Conservation (phyloP, 2,888 invertebrate species). For the Nycteola revayana region DNA sequence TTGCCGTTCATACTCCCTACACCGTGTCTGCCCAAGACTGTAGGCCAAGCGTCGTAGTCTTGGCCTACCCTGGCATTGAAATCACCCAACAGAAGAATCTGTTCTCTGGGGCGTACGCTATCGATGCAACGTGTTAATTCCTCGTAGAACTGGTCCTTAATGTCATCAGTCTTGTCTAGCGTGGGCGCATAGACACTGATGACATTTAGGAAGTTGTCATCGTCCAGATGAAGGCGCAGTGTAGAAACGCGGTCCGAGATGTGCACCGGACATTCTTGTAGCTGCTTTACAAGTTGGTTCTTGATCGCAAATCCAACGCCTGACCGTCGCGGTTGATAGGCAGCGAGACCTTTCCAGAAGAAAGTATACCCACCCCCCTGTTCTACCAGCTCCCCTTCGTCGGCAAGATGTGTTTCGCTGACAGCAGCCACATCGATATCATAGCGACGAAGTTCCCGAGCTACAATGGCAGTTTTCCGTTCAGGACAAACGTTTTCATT, state of each 20-base stretch:
- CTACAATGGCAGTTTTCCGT: too few relatives aligned
- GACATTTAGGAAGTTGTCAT: constrained; percentile 20
- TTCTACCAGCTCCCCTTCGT: too few relatives aligned
- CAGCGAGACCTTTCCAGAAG: constrained; percentile 21
- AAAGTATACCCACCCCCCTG: too few relatives aligned
- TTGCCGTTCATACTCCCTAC: background rate
- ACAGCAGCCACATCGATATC: constrained; percentile 17
- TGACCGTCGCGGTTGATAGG: constrained; percentile 10
- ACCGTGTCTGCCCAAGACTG: constrained; percentile 1
- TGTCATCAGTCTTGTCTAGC: constrained; percentile 9
- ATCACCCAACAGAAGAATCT: too few relatives aligned
- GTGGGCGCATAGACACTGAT: constrained; percentile 35
- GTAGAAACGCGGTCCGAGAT: constrained; percentile 19
- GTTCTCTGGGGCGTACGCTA: background rate
- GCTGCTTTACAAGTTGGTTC: constrained; percentile 6
- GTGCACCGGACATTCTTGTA: constrained; percentile 1
- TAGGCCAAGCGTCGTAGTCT: too few relatives aligned
- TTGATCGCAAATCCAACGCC: constrained; percentile 20
- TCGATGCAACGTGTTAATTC: constrained; percentile 10
- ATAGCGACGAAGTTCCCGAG: too few relatives aligned
- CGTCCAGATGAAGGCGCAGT: too few relatives aligned
- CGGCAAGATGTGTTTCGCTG: constrained; percentile 17
- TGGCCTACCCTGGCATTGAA: too few relatives aligned
- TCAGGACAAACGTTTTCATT: too few relatives aligned
- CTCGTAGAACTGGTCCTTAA: constrained; percentile 7